Base-by-base conservation (phyloP, 1,140 invertebrate species). In the Bombus turneri region DNA sequence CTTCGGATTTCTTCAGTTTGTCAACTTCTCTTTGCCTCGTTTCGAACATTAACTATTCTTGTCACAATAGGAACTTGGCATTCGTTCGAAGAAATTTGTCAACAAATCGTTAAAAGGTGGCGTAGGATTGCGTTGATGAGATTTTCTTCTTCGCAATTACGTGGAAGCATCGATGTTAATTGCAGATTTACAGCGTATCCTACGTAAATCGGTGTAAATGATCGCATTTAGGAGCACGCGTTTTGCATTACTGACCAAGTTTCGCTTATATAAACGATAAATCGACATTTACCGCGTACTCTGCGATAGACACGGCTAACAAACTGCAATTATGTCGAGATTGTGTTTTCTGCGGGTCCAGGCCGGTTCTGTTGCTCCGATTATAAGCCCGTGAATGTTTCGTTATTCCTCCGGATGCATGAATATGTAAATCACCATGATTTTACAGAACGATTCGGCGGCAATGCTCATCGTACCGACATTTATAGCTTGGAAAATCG, bases 291-390 rank as follows among this genome's bases (percentile, higher is more conserved):
- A 62, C 66, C 15, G 39, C 62, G 12, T 6, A 72, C 66, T 47
- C 34, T 31, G 12, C 75, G 66, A 39, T 71, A 43, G 43, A 34
- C 53, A 43, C 68, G 53, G 76, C 73, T 85, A 85, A 72, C 83
- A 53, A 80, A 79, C 68, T 39, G 68, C 83, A 80, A 85, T 85
- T 84, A 84, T 39, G 39, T 28, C 4, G 66, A 57, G 39, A 79
- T 84, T 84, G 83, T 79, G 28, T 31, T 62, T 84, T 47, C 47
- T 12, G 13, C 43, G 12, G 10, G 74, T 34, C 28, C 39, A 41
- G 25, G 37, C 28, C 18, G 10, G 25, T 57, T 15, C 31, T 31
- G 28, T 75, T 37, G 5, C 64, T 1, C 0, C 5, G 13, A 47
- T 73, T 80, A 66, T n/a, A 81, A 72, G 6, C 57, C 10, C 28